Conservation (phyloP, 1,140 invertebrate species). For the Zophobas atratus region DNA sequence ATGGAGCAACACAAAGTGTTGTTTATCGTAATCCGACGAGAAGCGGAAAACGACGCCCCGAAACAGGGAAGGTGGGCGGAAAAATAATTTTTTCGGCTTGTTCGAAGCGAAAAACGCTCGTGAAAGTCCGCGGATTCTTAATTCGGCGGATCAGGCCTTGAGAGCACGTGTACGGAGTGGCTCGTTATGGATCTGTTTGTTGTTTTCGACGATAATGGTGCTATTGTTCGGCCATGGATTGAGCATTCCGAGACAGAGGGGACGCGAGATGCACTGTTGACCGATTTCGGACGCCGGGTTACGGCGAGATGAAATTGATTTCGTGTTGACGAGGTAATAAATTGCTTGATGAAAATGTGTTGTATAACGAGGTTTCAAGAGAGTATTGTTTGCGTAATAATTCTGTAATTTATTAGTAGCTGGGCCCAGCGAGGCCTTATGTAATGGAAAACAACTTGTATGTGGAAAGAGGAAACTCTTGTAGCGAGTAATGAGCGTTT, state of each 20-base stretch:
- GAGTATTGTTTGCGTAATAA: too few relatives aligned
- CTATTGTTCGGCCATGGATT: slow-evolving; percentile 27
- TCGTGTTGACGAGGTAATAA: too few relatives aligned
- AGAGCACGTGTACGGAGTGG: slow-evolving; percentile 9
- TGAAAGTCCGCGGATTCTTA: neutral
- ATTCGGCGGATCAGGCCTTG: slow-evolving; percentile 26
- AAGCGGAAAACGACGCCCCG: neutral
- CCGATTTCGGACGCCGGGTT: neutral
- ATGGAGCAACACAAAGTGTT: neutral
- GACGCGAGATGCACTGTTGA: too few relatives aligned
- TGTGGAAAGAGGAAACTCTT: too few relatives aligned
- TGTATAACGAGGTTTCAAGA: too few relatives aligned
- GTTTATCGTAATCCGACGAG: slow-evolving; percentile 22
- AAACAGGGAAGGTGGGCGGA: slow-evolving; percentile 2
- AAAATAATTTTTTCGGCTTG: neutral
- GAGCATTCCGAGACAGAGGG: neutral
- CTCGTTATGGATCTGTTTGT: slow-evolving; percentile 27
- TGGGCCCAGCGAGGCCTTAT: too few relatives aligned
- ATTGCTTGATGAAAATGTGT: too few relatives aligned
- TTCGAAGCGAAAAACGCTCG: neutral
- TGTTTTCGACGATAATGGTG: slow-evolving; percentile 21
- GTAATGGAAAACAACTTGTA: too few relatives aligned
- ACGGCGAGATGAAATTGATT: too few relatives aligned
- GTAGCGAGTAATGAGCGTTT: too few relatives aligned
- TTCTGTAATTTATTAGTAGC: too few relatives aligned